Evolutionary conservation across 2,888 invertebrate genomes (phyloP), one percentile per base, ranked within the genome.

Genomic region (Tortrix viridana): DNA sequence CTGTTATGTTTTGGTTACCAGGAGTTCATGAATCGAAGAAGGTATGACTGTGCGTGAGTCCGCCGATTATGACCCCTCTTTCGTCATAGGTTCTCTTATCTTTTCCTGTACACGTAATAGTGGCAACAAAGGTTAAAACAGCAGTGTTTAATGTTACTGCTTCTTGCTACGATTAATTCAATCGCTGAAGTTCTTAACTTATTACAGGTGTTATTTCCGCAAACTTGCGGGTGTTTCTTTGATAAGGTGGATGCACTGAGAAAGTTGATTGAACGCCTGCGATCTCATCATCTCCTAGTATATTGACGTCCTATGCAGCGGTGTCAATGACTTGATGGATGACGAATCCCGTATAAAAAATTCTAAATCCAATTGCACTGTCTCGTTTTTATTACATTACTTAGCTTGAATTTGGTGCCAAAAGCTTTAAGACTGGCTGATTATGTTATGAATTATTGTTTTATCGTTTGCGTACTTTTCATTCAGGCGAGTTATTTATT

Each of bases 291-390:
- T 84, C 81, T 83, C 86, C 86, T 85, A 83, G 88, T 88, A 85
- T 82, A 81, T 82, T 76, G 80, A 77, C 83, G 75, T 75, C 73
- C 74, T 75, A 75, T 89, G 88, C 88, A 89, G 78, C 76, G 76
- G 82, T 89, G 89, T 89, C 90, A 89, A 85, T 89, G 90, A 90
- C 90, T 86, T 84, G 84, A 84, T 79, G 80, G 85, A 87, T 86
- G 88, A 88, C 88, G 87, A 88, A 88, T 88, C 52, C 9, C 16
- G 38, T 41, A 53, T 41, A 63, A 63, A 57, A 50, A 58, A 50
- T 60, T 26, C 38, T 47, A 56, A 46, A 56, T 22, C 38, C 16
- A 50, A 59, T 60, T 60, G 53, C 60, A 60, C 7, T 47, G 46
- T 53, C 60, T 46, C 32, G n/a, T 60, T 60, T 54, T 60, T 54